phyloP scores from a whole-genome alignment of 2,113 vertebrate species.

The Hippolais icterina region DNA sequence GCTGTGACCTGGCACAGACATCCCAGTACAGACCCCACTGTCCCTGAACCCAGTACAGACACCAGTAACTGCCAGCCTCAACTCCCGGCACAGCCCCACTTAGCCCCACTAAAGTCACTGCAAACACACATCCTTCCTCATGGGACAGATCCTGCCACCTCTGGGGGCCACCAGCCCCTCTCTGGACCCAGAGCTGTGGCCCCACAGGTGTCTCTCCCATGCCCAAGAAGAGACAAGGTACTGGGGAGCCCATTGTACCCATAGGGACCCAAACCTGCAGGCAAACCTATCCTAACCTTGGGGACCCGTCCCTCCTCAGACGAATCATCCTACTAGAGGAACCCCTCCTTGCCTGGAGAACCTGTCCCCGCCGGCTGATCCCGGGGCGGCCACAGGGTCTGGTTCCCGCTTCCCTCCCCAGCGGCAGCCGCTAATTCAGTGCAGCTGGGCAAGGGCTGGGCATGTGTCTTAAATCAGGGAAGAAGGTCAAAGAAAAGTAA shows the following conservation, averaged over 20 bases:
- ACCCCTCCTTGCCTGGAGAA: not conserved
- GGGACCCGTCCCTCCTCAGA: not conserved
- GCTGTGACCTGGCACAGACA: not conserved
- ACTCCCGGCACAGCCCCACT: not conserved
- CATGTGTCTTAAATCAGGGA: constrained; percentile 62
- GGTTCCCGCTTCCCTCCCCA: constrained; percentile 1
- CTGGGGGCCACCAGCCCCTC: not conserved
- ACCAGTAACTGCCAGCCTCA: not conserved
- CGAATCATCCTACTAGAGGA: not conserved
- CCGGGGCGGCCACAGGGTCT: not conserved
- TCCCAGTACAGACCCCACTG: not conserved
- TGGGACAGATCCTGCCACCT: rapidly evolving
- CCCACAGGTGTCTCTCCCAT: rapidly evolving
- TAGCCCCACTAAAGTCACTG: rapidly evolving
- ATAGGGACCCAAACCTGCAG: not conserved
- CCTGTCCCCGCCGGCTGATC: not conserved
- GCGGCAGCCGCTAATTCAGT: constrained; percentile 49
- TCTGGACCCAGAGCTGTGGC: not conserved
- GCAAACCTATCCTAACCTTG: not conserved
- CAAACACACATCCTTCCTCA: not conserved
- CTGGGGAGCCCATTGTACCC: not conserved
- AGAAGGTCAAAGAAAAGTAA: constrained; percentile 62
- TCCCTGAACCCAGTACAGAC: not conserved
- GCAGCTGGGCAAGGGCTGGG: constrained; percentile 57
- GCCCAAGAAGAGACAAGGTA: not conserved